Evolutionary conservation across 1,140 invertebrate genomes (phyloP), one percentile per base, ranked within the genome.

Genomic region (Zaprionus gabonicus): DNA sequence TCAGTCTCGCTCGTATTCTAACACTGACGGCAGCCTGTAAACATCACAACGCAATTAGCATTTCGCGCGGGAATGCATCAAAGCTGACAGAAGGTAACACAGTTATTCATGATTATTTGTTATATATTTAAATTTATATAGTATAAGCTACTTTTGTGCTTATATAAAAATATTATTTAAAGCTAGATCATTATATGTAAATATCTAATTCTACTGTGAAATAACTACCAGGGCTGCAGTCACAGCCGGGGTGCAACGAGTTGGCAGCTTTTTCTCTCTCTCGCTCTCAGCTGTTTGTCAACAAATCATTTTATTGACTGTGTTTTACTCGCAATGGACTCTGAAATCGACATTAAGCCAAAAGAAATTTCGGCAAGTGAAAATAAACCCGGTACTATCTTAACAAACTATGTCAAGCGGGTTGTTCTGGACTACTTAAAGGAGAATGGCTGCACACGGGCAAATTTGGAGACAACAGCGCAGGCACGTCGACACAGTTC

Each of bases 1-100:
- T 71, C 55, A 68, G 58, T 74, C 51, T 80, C 71, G 56, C 9
- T 72, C 69, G 72, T 72, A 70, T 46, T 71, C 12, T 70, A 73
- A 77, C 69, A 77, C 64, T 72, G 59, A 46, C 9, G 6, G 23
- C 46, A 51, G 17, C 34, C 13, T 31, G 31, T 0, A 7, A 56
- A 34, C 3, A 15, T 51, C 59, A 71, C 62, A 55, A 34, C 15
- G 17, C 44, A 25, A 38, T 28, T 49, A 23, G 46, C 46, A 49
- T 49, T 9, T 17, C 3, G 3, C 46, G 17, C 46, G 20, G 17
- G 46, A 3, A 7, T 4, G 46, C n/a, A 17, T 0, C 6, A 46
- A 6, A 46, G 41, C 41, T 46, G 41, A 17, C n/a, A n/a, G n/a
- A 15, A 23, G 20, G 20, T 51, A n/a, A 13, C 7, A 12, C 20